phyloP scores from a whole-genome alignment of 2,113 vertebrate species.

The Rafetus swinhoei region DNA sequence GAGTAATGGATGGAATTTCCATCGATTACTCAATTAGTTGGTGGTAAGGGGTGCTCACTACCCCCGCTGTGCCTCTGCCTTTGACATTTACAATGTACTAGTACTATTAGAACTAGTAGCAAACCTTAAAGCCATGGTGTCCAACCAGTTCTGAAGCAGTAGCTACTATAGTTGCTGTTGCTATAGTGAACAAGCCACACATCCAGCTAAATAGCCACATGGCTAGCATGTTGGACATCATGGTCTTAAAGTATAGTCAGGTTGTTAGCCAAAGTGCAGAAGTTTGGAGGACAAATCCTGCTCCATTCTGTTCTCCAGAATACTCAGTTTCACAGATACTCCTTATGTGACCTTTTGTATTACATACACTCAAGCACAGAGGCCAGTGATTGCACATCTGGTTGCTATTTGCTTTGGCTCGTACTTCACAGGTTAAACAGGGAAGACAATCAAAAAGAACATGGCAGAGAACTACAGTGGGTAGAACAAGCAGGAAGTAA shows the following conservation, averaged over 20 bases:
- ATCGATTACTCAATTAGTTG: too few species aligned
- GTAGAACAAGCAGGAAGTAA: background rate
- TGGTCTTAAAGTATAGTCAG: background rate
- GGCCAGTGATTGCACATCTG: background rate
- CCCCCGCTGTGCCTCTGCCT: too few species aligned
- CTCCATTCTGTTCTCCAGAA: accelerated
- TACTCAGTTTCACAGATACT: background rate
- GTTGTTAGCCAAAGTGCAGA: accelerated
- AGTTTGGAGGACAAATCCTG: background rate
- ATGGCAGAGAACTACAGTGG: background rate
- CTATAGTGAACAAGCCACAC: too few species aligned
- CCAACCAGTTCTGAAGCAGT: too few species aligned
- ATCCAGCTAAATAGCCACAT: too few species aligned
- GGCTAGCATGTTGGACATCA: too few species aligned
- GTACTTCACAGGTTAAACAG: background rate
- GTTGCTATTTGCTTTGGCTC: background rate
- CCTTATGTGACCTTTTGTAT: background rate
- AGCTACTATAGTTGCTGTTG: too few species aligned
- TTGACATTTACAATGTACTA: too few species aligned
- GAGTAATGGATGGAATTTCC: too few species aligned
- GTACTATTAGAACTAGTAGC: background rate
- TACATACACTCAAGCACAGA: background rate
- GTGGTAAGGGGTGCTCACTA: too few species aligned
- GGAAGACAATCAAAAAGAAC: background rate
- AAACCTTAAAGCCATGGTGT: background rate